Conservation (phyloP, 2,888 invertebrate species). For the Brachyptera putata region DNA sequence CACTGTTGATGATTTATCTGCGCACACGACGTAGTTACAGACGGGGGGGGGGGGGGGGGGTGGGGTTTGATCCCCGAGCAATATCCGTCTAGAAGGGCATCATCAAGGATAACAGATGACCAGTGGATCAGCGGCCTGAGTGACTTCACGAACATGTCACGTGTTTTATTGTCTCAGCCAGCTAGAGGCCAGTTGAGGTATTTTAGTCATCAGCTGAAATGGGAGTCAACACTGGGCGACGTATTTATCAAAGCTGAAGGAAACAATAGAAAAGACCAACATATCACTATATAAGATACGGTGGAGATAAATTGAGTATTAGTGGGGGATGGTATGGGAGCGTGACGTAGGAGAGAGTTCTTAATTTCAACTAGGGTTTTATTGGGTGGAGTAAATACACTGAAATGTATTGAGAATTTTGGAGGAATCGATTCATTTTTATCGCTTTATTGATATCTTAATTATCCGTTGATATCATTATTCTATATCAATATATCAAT, state of each 20-base stretch:
- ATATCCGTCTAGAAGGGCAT: constrained; percentile 11
- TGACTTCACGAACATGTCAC: constrained; percentile 3
- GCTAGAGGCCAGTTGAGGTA: neutral
- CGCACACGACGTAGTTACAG: too few relatives aligned
- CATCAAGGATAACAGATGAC: constrained; percentile 16
- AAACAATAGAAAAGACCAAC: constrained; percentile 8
- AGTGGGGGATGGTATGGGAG: constrained; percentile 1
- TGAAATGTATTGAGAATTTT: too few relatives aligned
- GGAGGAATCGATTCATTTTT: too few relatives aligned
- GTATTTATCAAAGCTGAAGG: constrained; percentile 9
- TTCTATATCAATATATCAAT: too few relatives aligned
- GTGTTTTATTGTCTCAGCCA: constrained; percentile 10
- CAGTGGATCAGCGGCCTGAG: constrained; percentile 7
- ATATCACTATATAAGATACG: constrained; percentile 1
- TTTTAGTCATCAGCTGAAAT: neutral
- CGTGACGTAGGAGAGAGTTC: too few relatives aligned
- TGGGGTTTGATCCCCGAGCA: constrained; percentile 4
- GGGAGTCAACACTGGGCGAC: neutral
- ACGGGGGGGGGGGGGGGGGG: neutral
- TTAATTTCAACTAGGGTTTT: too few relatives aligned
- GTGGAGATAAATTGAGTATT: constrained; percentile 8
- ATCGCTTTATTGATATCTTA: too few relatives aligned
- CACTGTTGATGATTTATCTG: too few relatives aligned
- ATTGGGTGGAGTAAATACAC: too few relatives aligned
- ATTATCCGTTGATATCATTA: too few relatives aligned